phyloP scores from a whole-genome alignment of 2,797 vertebrate species.

The Phalloptychus januarius region DNA sequence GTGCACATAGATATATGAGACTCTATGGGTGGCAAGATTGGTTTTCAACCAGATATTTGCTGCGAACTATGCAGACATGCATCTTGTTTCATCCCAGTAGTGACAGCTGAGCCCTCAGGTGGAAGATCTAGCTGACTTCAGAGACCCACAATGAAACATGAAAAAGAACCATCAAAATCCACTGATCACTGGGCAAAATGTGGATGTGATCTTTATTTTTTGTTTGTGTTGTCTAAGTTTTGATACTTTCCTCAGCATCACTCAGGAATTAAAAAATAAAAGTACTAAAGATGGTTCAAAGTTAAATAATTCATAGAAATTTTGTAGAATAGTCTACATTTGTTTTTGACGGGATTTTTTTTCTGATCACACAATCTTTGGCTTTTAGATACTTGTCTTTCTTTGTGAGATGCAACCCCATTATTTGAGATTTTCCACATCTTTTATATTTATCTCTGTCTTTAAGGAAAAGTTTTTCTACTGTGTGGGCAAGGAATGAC shows the following conservation, averaged over 20 bases:
- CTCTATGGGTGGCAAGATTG: background rate
- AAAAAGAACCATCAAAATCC: background rate
- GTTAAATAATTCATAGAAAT: background rate
- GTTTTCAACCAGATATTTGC: background rate
- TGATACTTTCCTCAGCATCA: background rate
- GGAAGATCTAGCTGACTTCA: background rate
- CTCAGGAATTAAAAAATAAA: background rate
- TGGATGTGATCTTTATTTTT: background rate
- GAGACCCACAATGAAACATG: background rate
- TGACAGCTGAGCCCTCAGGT: background rate
- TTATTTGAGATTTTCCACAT: background rate
- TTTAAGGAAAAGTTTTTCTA: background rate
- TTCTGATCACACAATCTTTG: background rate
- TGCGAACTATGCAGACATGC: background rate
- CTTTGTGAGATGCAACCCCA: background rate
- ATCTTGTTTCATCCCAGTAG: background rate
- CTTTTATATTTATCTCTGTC: background rate
- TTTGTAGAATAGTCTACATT: background rate
- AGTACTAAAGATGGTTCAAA: background rate
- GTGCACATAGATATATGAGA: background rate
- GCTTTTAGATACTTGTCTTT: background rate
- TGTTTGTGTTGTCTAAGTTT: background rate
- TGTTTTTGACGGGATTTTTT: background rate
- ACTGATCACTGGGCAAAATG: background rate
- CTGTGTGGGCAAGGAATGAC: conserved; percentile 20